Evolutionary conservation across 1,140 invertebrate genomes (phyloP), one percentile per base, ranked within the genome.

Genomic region (Parasteatoda tepidariorum): DNA sequence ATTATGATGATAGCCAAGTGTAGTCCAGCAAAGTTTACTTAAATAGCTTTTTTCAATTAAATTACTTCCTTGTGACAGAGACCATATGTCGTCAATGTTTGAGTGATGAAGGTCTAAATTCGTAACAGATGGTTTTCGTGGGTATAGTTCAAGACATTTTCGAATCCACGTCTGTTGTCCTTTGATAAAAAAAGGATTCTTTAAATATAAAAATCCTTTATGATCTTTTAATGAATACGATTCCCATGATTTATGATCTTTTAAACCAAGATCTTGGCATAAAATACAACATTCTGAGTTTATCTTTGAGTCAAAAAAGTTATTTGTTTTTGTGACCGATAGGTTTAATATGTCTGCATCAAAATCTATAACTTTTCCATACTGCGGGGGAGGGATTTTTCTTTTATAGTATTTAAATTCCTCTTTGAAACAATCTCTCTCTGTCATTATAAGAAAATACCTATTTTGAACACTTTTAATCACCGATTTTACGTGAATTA

Each of bases 1-100:
- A 89, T 98, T 93, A 88, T 98, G 96, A 89, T 98, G 97, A 88
- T 97, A 98, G 24, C 97, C 97, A 41, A 98, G 88, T 2, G 97
- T 98, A 18, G 93, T 92, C 97, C 97, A 98, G 87, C 96, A 90
- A 75, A 98, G 90, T 88, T 95, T 95, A 59, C 89, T 85, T 55
- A 90, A 83, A n/a, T 91, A 86, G 13, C 85, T 67, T 31, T 85
- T 84, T 22, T 84, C 81, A 71, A 30, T 67, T 59, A 38, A 85
- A 84, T 68, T 88, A 89, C 31, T 31, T 86, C 48, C 22, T 73
- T 28, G 62, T 84, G 48, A 31, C 38, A 73, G 24, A 71, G 66
- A 62, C 78, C 64, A 70, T 48, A 84, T 83, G 24, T 81, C 83
- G 38, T 81, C 73, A 61, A 87, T 88, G 90, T 89, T 75, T 67